Percentiles rank a stretch among this genome's conserved stretches.
Conservation (phyloP, 2,888 invertebrate species). For the Nemurella pictetii region DNA sequence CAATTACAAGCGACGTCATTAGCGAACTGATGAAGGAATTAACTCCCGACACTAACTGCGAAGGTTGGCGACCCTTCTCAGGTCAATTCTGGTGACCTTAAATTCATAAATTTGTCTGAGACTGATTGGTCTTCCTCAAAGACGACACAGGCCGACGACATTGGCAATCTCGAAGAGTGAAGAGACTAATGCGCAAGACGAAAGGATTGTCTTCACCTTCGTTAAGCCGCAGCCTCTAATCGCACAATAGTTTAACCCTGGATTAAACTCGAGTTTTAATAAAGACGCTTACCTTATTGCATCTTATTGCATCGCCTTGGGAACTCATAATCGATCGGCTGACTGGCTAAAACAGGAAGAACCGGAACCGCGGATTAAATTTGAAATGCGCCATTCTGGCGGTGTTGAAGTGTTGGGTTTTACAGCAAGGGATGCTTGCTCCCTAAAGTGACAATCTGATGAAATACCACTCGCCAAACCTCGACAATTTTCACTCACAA, state of each 20-base stretch:
- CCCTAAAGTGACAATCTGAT: background rate
- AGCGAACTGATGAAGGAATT: slow-evolving; percentile 39
- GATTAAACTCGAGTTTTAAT: background rate
- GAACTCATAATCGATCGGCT: background rate
- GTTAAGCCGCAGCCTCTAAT: background rate
- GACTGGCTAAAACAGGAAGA: background rate
- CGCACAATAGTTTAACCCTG: background rate
- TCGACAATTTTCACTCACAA: background rate
- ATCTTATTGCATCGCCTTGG: no score
- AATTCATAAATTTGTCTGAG: slow-evolving; percentile 16
- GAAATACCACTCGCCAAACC: background rate
- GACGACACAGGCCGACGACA: background rate
- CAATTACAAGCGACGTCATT: slow-evolving; percentile 39
- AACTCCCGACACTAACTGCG: slow-evolving; percentile 31
- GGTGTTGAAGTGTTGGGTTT: background rate
- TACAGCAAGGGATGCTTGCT: background rate
- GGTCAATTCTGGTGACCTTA: slow-evolving; percentile 25
- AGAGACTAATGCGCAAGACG: background rate
- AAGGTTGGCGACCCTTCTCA: background rate
- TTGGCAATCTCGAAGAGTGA: background rate
- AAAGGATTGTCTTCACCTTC: background rate
- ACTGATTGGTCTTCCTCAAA: background rate
- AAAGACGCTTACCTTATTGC: background rate
- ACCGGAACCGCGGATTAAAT: background rate
- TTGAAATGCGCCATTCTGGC: background rate